Conservation (phyloP, 1,140 invertebrate species). For the Delia radicum region DNA sequence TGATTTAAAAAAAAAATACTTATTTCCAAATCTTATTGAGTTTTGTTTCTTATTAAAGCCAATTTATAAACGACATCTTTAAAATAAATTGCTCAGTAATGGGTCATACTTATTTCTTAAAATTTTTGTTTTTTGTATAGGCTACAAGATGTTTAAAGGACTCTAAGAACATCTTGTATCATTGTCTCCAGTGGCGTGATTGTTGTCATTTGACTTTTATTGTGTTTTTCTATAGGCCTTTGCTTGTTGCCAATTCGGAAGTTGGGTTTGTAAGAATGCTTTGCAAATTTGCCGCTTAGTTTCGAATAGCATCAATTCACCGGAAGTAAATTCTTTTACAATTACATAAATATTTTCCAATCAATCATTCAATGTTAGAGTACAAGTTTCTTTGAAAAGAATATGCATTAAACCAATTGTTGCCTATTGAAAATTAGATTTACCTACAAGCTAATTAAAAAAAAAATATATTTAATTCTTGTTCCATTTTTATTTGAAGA, state of each 20-base stretch:
- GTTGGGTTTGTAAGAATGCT: neutral
- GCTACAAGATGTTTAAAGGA: neutral
- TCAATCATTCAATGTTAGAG: neutral
- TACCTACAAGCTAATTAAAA: too few species aligned
- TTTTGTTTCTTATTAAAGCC: too few species aligned
- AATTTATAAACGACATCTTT: too few species aligned
- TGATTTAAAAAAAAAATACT: too few species aligned
- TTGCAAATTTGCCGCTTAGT: neutral
- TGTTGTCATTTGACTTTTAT: neutral
- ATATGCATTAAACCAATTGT: too few species aligned
- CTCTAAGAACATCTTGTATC: neutral
- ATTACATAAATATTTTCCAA: neutral
- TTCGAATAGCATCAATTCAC: neutral
- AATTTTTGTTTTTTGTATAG: neutral
- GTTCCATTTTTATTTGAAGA: too few species aligned
- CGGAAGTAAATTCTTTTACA: slow-evolving; percentile 8
- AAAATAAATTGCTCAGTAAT: too few species aligned
- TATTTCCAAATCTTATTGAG: too few species aligned
- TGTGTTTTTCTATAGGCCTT: too few species aligned
- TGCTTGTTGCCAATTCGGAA: slow-evolving; percentile 6
- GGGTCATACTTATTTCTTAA: too few species aligned
- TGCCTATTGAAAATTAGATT: too few species aligned
- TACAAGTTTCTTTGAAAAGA: neutral
- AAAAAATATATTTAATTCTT: neutral
- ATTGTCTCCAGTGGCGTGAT: slow-evolving; percentile 5